Base-by-base conservation (phyloP, 2,113 vertebrate species). In the Aythya baeri region DNA sequence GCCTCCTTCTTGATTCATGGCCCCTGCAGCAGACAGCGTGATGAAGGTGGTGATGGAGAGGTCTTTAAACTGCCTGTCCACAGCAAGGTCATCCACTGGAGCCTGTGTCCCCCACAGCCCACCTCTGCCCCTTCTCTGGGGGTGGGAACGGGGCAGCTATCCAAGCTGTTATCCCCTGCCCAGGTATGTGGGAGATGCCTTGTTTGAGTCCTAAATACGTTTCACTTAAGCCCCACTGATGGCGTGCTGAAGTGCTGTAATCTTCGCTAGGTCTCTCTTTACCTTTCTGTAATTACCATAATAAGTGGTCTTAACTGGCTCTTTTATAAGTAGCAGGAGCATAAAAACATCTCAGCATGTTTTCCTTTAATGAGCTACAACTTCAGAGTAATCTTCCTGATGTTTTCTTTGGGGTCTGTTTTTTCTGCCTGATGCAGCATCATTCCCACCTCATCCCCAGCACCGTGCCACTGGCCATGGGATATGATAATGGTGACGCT, bases 201-300 rank as follows among this genome's bases (percentile, higher is more conserved):
- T 75, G 61, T 92, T 88, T 73, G 70, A 86, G 61, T 82, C 38
- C 95, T 90, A 96, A 95, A 84, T 95, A 88, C 38, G 21, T 90
- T 94, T 78, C 73, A 62, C 34, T 91, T 94, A 86, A 83, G 54
- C 34, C 61, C 27, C 17, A 29, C 67, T 72, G 89, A 68, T 65
- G 76, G 34, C 58, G 38, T 75, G 61, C 52, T 93, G 18, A 74
- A 90, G 46, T 31, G 70, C 32, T 72, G 54, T 82, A 90, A 88
- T 90, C 65, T 65, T 86, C 79, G 61, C 58, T 57, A 68, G 73
- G 73, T 93, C 70, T 86, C 77, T 84, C 83, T 92, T 96, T 93
- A 90, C 92, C 50, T 41, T 83, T 76, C 32, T 94, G 58, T 93
- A 96, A 96, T 96, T 96, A 79, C 70, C 57, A 50, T 81, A 84